These are phyloP conservation scores for Neoascia interrupta DNA, from an alignment of 2,888 invertebrate species.

Conservation along the genomic window DNA sequence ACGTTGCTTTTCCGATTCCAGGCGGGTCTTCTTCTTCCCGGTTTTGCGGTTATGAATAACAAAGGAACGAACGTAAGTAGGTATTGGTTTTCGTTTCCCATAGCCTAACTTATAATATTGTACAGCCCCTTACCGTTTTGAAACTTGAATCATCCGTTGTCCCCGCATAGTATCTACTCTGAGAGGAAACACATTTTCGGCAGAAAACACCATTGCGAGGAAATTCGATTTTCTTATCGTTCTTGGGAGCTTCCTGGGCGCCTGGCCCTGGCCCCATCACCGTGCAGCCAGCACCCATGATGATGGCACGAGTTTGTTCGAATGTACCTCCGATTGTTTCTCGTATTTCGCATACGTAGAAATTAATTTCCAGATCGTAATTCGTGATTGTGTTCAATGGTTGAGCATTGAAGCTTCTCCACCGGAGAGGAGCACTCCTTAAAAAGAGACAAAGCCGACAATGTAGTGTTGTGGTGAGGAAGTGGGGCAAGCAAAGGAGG, in stretches of 20 bases:
- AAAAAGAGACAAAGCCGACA: conserved; percentile 14
- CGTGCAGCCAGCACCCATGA: conserved; percentile 26
- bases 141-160: too few species aligned
- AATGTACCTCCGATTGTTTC: conserved; percentile 42
- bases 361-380: conserved; percentile 68
- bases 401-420: conserved; percentile 40
- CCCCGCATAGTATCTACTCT: too few species aligned
- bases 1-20: conserved; percentile 7
- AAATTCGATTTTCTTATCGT: conserved; percentile 57
- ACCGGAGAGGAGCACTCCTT: conserved; percentile 43
- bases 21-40: conserved; percentile 14
- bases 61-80: conserved; percentile 12
- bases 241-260: conserved; percentile 28
- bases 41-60: conserved; percentile 35
- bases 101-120: too few species aligned
- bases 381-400: conserved; percentile 65
- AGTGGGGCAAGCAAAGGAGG: conserved; percentile 3
- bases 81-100: not conserved
- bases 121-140: too few species aligned
- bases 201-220: conserved; percentile 18
- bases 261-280: not conserved
- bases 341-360: conserved; percentile 51
- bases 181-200: conserved; percentile 16
- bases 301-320: conserved; percentile 1
- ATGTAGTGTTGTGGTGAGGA: not conserved